Evolutionary conservation across 2,797 vertebrate genomes (phyloP).

Genomic region (Chloroceryle amazona): DNA sequence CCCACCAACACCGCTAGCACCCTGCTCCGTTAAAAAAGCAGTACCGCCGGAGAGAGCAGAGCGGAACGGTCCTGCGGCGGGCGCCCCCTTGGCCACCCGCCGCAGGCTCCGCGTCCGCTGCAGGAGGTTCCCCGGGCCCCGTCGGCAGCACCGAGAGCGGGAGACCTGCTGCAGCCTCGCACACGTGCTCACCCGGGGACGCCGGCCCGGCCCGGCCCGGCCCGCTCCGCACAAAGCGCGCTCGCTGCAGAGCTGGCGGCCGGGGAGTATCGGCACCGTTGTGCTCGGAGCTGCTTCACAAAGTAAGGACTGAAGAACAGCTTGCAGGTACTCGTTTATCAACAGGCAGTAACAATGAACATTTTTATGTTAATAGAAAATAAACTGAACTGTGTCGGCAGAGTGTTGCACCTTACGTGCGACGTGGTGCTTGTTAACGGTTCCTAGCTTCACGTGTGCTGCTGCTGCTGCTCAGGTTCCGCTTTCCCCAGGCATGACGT

Average conservation of each 20-base stretch:
- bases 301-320: accelerated
- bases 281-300: accelerated
- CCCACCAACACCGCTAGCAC: not conserved
- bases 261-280: too few species aligned
- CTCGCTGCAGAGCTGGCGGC: too few species aligned
- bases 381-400: accelerated
- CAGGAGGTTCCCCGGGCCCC: too few species aligned
- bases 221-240: not conserved
- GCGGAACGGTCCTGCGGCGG: not conserved
- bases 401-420: accelerated
- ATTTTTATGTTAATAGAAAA: accelerated
- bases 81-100: too few species aligned
- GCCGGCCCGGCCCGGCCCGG: accelerated
- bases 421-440: accelerated
- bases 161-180: accelerated
- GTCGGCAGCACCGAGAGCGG: not conserved
- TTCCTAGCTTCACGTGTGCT: too few species aligned
- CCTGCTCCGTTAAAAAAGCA: accelerated
- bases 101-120: not conserved
- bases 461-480: not conserved
- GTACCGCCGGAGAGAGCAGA: too few species aligned
- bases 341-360: too few species aligned
- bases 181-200: accelerated
- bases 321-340: too few species aligned
- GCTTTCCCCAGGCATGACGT: accelerated